Evolutionary conservation across 2,888 invertebrate species (phyloP).

Genomic region (Meghimatium bilineatum): DNA sequence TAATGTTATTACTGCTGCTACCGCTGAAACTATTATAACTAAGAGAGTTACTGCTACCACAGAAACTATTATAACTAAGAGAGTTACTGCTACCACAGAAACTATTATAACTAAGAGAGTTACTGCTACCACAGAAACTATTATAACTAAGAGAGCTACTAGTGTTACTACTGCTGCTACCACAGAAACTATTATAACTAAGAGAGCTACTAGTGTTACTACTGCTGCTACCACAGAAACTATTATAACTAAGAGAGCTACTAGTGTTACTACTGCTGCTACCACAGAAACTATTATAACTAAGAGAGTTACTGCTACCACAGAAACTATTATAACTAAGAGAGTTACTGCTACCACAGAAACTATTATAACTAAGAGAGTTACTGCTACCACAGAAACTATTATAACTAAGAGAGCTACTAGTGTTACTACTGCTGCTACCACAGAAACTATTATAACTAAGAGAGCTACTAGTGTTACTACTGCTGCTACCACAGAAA

Average conservation of each 20-base stretch:
- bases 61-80: too few species aligned
- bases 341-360: neutral
- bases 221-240: neutral
- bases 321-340: neutral
- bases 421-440: neutral
- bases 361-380: neutral
- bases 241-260: neutral
- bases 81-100: too few species aligned
- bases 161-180: too few species aligned
- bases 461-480: too few species aligned
- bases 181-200: too few species aligned
- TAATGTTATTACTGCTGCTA: neutral
- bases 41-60: neutral
- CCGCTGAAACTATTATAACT: neutral
- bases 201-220: neutral
- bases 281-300: neutral
- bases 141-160: too few species aligned
- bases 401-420: neutral
- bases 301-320: too few species aligned
- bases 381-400: too few species aligned
- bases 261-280: neutral
- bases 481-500: neutral
- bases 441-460: neutral
- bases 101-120: too few species aligned
- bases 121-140: too few species aligned